A percentile compares a stretch with the other conserved stretches of the same genome.
These are phyloP conservation scores for Amphipyra berbera DNA, from an alignment of 2,888 invertebrate genomes.

Conservation along the genomic window DNA sequence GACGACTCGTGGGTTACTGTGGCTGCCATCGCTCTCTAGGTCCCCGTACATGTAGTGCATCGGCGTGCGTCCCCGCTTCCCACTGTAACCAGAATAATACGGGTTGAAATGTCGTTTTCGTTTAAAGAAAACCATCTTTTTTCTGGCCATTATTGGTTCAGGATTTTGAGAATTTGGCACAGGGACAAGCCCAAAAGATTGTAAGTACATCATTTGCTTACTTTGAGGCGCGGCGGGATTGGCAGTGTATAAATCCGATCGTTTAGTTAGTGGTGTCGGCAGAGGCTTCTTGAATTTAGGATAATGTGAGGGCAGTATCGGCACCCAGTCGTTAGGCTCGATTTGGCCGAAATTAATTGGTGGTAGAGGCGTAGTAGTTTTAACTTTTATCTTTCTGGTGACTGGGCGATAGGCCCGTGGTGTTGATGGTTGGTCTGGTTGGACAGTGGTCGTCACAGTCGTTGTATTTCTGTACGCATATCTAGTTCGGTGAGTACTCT, in stretches of 20 bases:
- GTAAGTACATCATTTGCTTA: slow-evolving; percentile 77
- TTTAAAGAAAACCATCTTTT: slow-evolving; percentile 76
- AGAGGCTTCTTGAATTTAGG: slow-evolving; percentile 65
- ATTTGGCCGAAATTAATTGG: slow-evolving; percentile 69
- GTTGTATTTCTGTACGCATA: slow-evolving; percentile 68
- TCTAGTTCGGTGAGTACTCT: slow-evolving; percentile 68
- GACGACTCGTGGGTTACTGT: slow-evolving; percentile 69
- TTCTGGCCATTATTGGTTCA: slow-evolving; percentile 64
- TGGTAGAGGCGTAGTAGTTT: slow-evolving; percentile 66
- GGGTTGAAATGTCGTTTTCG: slow-evolving; percentile 73
- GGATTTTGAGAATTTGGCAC: slow-evolving; percentile 65
- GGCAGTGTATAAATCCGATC: slow-evolving; percentile 67
- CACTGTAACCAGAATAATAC: slow-evolving; percentile 77
- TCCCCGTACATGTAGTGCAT: slow-evolving; percentile 68
- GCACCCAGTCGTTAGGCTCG: slow-evolving; percentile 84
- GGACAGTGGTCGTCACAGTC: slow-evolving; percentile 61
- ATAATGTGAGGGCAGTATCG: slow-evolving; percentile 82
- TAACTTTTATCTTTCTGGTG: slow-evolving; percentile 78
- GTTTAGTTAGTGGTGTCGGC: slow-evolving; percentile 68
- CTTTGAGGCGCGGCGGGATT: slow-evolving; percentile 56
- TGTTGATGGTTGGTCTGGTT: slow-evolving; percentile 61
- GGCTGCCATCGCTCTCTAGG: slow-evolving; percentile 73
- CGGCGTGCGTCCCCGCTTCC: slow-evolving; percentile 67
- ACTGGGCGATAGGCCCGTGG: slow-evolving; percentile 78
- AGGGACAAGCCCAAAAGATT: slow-evolving; percentile 79